These are phyloP conservation scores for Camelus dromedarius DNA, from an alignment of 2,113 vertebrate genomes.

Conservation along the genomic window DNA sequence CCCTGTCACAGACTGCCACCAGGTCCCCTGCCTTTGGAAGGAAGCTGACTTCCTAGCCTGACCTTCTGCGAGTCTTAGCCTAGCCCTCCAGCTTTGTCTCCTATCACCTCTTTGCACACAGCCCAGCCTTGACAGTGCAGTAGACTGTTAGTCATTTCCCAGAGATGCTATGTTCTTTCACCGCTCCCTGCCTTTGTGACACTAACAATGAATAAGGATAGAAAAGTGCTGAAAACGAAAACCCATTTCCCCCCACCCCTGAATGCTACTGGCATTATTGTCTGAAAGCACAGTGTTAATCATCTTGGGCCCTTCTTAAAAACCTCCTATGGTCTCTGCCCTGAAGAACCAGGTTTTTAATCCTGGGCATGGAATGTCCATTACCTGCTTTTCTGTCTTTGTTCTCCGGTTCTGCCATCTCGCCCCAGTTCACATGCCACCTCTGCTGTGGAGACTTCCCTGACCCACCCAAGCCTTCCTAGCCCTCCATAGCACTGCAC, in stretches of 20 bases:
- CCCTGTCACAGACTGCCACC: background rate
- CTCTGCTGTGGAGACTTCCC: background rate
- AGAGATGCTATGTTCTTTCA: background rate
- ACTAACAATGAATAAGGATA: background rate
- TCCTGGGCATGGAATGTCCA: background rate
- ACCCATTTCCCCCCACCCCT: background rate
- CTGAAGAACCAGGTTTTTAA: background rate
- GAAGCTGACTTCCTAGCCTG: background rate
- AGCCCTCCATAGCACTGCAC: rapidly evolving
- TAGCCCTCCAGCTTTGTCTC: background rate
- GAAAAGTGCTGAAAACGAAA: background rate
- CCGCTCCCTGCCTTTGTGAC: background rate
- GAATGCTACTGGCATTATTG: background rate
- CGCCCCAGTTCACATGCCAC: background rate
- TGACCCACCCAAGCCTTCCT: background rate
- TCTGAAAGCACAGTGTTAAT: background rate
- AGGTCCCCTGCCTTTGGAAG: background rate
- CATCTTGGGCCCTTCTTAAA: background rate
- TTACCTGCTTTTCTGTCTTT: background rate
- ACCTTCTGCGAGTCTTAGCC: background rate
- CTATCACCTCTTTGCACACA: background rate
- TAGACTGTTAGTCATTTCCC: background rate
- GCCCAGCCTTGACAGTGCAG: background rate
- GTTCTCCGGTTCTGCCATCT: background rate
- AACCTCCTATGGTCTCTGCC: background rate